Evolutionary conservation across 30 jellyfish, hydroid and myxozoan species (phyloP).

Genomic region (Hydractinia symbiolongicarpus): DNA sequence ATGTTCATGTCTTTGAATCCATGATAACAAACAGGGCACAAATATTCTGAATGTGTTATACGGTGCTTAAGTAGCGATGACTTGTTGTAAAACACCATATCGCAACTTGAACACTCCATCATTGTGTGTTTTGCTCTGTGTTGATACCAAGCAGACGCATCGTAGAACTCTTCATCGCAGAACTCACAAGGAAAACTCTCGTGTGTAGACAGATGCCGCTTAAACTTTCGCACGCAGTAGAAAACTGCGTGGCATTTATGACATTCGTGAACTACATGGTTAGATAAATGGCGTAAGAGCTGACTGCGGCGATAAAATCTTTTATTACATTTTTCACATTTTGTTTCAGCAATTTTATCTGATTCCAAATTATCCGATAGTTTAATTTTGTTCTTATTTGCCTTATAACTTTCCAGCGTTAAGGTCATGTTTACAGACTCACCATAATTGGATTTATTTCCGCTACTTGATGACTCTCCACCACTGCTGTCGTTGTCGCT

Average conservation of each 20-base stretch:
- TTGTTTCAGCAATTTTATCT: constrained; percentile 36
- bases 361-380: background rate
- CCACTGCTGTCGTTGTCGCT: background rate
- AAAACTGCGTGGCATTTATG: constrained; percentile 30
- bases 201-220: constrained; percentile 27
- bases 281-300: constrained; percentile 34
- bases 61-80: constrained; percentile 18
- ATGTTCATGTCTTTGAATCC: background rate
- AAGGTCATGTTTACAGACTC: too few species aligned
- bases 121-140: constrained; percentile 43
- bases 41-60: constrained; percentile 1
- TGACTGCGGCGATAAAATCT: constrained; percentile 37
- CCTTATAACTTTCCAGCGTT: too few species aligned
- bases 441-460: background rate
- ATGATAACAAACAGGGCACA: constrained; percentile 19
- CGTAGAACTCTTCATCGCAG: constrained; percentile 37
- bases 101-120: constrained; percentile 35
- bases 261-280: constrained; percentile 46
- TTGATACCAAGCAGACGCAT: constrained; percentile 45
- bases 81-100: constrained; percentile 23
- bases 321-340: constrained; percentile 40
- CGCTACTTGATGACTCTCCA: background rate
- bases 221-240: constrained; percentile 33
- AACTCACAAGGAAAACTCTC: constrained; percentile 41
- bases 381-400: background rate